Evolutionary conservation across 2,113 vertebrate genomes (phyloP).

Genomic region (Myotis davidii): DNA sequence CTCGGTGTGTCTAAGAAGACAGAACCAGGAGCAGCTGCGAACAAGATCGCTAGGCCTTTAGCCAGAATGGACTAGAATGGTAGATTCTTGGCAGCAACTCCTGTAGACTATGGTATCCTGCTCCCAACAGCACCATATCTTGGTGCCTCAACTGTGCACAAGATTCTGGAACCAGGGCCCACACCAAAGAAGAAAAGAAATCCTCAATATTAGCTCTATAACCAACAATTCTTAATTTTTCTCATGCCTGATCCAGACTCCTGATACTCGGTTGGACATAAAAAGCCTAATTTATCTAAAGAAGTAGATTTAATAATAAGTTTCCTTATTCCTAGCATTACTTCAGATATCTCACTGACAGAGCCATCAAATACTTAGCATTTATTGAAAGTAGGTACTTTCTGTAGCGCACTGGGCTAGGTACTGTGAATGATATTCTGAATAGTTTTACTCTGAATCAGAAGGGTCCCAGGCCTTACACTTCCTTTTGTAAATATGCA

Average conservation of each 20-base stretch:
- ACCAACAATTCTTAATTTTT: conserved; percentile 37
- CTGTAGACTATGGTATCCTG: neutral
- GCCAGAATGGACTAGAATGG: neutral
- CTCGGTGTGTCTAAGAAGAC: neutral
- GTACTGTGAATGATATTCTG: neutral
- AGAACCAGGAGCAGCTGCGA: neutral
- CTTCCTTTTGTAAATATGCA: conserved; percentile 21
- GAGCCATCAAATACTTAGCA: neutral
- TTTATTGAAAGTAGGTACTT: conserved; percentile 11
- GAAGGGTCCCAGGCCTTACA: neutral
- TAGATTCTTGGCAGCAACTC: neutral
- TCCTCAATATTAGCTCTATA: conserved; percentile 13
- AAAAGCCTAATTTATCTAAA: conserved; percentile 57
- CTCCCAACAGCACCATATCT: neutral
- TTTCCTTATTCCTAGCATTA: neutral
- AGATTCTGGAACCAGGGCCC: neutral
- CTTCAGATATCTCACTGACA: neutral
- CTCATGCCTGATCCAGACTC: neutral
- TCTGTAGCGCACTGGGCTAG: neutral
- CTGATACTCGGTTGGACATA: neutral
- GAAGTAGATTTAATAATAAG: conserved; percentile 33
- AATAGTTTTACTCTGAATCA: conserved; percentile 32
- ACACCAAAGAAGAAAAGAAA: neutral
- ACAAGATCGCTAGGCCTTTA: neutral
- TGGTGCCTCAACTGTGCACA: neutral